Percentiles rank a stretch among this genome's conserved stretches.
These are phyloP conservation scores for Propithecus deckenii DNA, from an alignment of 2,797 vertebrate species.

Conservation along the genomic window DNA sequence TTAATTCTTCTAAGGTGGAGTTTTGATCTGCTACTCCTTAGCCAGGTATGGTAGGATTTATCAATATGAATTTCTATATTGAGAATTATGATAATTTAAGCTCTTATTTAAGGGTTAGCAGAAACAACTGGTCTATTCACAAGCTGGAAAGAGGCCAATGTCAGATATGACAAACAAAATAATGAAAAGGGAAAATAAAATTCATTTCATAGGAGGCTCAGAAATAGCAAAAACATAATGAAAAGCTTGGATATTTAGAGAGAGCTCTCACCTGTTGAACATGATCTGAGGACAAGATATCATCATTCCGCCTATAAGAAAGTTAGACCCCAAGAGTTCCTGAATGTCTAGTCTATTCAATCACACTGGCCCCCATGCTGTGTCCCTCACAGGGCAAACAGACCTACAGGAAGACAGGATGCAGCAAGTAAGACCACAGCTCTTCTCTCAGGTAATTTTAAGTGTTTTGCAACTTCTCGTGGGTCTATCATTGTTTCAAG, in stretches of 20 bases:
- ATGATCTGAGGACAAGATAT: neutral
- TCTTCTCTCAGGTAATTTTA: neutral
- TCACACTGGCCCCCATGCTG: neutral
- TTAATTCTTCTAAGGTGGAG: neutral
- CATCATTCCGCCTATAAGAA: neutral
- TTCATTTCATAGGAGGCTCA: neutral
- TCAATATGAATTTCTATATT: constrained; percentile 36
- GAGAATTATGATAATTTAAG: constrained; percentile 33
- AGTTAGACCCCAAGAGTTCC: neutral
- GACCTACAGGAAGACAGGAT: neutral
- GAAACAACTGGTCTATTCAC: constrained; percentile 25
- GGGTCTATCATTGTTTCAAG: neutral
- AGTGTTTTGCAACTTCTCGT: neutral
- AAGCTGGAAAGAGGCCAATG: neutral
- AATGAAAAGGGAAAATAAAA: neutral
- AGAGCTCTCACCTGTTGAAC: neutral
- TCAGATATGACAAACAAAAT: constrained; percentile 30
- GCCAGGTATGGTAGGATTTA: neutral
- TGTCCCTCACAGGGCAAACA: neutral
- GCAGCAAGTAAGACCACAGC: neutral
- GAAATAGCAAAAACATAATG: neutral
- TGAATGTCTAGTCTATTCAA: neutral
- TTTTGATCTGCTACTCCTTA: neutral
- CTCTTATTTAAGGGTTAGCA: constrained; percentile 51
- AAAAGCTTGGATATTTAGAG: constrained; percentile 15